Evolutionary conservation across 2,888 invertebrate genomes (phyloP), one percentile per base, ranked within the genome.

Genomic region (Aquatica leii): DNA sequence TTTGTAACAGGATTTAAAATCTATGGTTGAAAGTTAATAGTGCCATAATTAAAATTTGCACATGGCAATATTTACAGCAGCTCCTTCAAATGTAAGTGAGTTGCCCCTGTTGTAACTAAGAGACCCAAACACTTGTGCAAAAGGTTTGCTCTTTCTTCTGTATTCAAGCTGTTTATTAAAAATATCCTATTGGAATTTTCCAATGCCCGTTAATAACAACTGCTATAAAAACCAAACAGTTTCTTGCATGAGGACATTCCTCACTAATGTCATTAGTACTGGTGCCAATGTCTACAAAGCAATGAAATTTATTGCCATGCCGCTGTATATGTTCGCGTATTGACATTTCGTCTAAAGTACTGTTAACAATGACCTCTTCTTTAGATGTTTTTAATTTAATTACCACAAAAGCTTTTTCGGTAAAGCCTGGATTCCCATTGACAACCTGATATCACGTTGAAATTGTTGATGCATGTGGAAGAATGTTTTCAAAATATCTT

Each of bases 71-170:
- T 74, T 73, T 15, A 69, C 64, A 17, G 70, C 11, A 6, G 54
- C 70, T 51, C 73, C 74, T 68, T 74, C 74, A 66, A 73, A 74
- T 8, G 67, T 72, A 20, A 71, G 15, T 3, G 67, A 69, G 12
- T 37, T n/a, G 51, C 61, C 11, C 63, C 63, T 14, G 61, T 66
- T 31, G 62, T 66, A 58, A 60, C 21, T 57, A 68, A 15, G 62
- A 68, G 64, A 15, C 57, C 35, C 31, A 73, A 57, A 34, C 55
- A 65, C 49, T 56, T 65, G 21, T 46, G 20, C 18, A 72, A 35
- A 24, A 71, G 37, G 41, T 61, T 64, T 12, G 66, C 66, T 59
- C 62, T 65, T 51, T 66, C 59, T 9, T 12, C 11, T 41, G 59
- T 70, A 43, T 40, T 51, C 18, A 73, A 52, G 9, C 55, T 41